Evolutionary conservation across 2,797 vertebrate genomes (phyloP), one percentile per base, ranked within the genome.

Genomic region (Adrianichthys oophorus): DNA sequence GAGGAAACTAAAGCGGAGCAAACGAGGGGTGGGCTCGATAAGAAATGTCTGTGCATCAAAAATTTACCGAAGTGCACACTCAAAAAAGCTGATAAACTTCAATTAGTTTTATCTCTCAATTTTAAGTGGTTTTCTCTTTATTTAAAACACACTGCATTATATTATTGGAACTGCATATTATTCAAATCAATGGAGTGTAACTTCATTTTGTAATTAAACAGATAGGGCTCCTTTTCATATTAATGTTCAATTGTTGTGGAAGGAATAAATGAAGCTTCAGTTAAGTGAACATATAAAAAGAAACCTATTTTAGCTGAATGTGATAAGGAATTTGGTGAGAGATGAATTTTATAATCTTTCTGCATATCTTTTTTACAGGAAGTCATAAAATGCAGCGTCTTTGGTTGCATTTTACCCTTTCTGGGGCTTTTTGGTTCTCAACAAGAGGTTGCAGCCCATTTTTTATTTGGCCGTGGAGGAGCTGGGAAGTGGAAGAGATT

Each of bases 71-170:
- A 54, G 56, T 70, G 41, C 67, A 51, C 64, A 65, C 64, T 60
- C 53, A 63, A 88, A 94, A 88, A 82, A 85, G 89, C 91, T 91
- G 92, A 91, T 93, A 88, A 91, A 90, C 92, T 92, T 87, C n/a
- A 82, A 70, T 90, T 88, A 91, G 81, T 91, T 91, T 94, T 94
- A 95, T 94, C 90, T 85, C 87, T 92, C 90, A 87, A 93, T 96
- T 92, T 90, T 87, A 94, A 93, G 90, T 89, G 85, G 92, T 91
- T 83, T 92, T 90, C 89, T 92, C 67, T 87, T 90, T 90, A 91
- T 93, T 96, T 94, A 93, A 93, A 94, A 94, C 93, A 93, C 93
- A 93, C 89, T 89, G 92, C 89, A 91, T 94, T 92, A 92, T 93
- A 84, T 93, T 94, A 95, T 95, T 95, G 94, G 92, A 94, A 87